Evolutionary conservation across 2,797 vertebrate species (phyloP), one percentile per base, ranked within the genome.

Genomic region (Neopelma chrysocephalum): DNA sequence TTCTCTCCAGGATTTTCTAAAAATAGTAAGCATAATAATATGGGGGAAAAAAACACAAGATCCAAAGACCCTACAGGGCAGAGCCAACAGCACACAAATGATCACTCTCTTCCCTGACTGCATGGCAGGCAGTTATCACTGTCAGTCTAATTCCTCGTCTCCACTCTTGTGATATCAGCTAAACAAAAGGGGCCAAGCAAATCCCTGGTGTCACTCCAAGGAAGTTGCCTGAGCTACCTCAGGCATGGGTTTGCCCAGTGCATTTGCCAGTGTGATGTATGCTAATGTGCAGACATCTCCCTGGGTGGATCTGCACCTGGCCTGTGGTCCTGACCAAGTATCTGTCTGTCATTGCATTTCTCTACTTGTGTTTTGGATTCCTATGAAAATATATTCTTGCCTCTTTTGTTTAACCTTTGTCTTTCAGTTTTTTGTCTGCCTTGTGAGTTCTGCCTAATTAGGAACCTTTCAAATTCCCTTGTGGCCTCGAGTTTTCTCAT

Each of bases 391-490:
- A 82, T 51, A 87, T 73, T 83, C 91, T 88, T 84, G 64, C 66
- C 57, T 94, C 85, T 95, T 82, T 89, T 80, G 70, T 93, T 91
- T 95, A 96, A 95, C 91, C 96, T 95, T 94, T 94, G 81, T 95
- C 95, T 92, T 93, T 69, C 72, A 87, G 75, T 82, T 94, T 96
- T 96, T 95, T 91, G 82, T 90, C 89, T 94, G 89, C 75, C 80
- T 95, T 65, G 78, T 96, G 92, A 91, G 92, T 91, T 93, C 92
- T 92, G 89, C 88, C 93, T 97, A 96, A 97, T 96, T 97, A 97
- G 94, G 91, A 95, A 85, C 70, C 66, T 87, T 96, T 90, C 86
- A 31, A 93, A 96, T 94, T 96, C 96, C 96, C 96, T 66, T 15
- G 88, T 73, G 97, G 93, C 82, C 93, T 87, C 0, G 5, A 91